Conservation (phyloP, 2,888 invertebrate species). For the Cheilosia vernalis region DNA sequence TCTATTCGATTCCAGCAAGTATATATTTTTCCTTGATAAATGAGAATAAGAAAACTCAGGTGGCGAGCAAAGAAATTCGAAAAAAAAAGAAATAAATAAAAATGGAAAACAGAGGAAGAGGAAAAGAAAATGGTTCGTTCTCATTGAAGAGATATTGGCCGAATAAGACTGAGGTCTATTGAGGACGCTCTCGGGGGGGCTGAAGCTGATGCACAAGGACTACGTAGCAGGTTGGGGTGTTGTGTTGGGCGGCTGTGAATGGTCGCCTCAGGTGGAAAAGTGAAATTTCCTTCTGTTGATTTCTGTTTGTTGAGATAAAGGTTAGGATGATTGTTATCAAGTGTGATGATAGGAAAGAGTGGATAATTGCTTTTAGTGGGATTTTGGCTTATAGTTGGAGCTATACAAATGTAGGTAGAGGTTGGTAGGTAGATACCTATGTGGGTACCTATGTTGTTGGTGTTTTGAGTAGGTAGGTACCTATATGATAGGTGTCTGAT, state of each 20-base stretch:
- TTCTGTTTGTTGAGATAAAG: conserved; percentile 62
- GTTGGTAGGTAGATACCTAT: too few relatives aligned
- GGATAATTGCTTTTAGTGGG: conserved; percentile 72
- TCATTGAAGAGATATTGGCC: conserved; percentile 61
- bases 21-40: conserved; percentile 66
- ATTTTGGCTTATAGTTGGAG: conserved; percentile 4
- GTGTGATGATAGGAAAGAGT: conserved; percentile 70
- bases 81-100: not conserved
- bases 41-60: conserved; percentile 70
- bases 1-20: conserved; percentile 20
- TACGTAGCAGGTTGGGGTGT: not conserved
- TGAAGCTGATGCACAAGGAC: not conserved
- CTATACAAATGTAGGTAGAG: too few relatives aligned
- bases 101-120: conserved; percentile 10
- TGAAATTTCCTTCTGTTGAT: conserved; percentile 51
- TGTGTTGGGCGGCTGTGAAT: conserved; percentile 5
- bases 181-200: conserved; percentile 13
- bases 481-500: conserved; percentile 6
- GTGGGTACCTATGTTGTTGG: conserved; percentile 12
- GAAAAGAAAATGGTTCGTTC: conserved; percentile 50
- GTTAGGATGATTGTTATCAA: conserved; percentile 73
- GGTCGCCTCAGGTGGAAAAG: conserved; percentile 62
- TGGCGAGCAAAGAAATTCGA: conserved; percentile 19
- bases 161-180: conserved; percentile 44
- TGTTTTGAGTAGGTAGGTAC: not conserved